Base-by-base conservation (phyloP, 2,797 vertebrate genomes). In the Enteromius argenteus region DNA sequence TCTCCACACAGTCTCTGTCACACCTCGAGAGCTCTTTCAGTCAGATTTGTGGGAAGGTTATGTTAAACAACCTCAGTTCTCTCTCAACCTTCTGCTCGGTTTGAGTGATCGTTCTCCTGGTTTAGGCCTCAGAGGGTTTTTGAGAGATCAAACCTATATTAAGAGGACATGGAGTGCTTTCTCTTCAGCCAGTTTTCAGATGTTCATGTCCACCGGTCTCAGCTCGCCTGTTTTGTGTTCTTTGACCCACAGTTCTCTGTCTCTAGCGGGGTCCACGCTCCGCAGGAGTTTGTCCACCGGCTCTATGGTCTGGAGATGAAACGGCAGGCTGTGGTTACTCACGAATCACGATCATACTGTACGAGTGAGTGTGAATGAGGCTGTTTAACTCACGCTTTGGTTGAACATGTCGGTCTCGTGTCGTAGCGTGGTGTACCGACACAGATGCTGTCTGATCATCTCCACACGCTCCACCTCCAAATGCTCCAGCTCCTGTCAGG, bases 391-490 rank as follows among this genome's bases (percentile, higher is more conserved):
- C 89, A 99, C 98, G 32, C 98, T 98, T 95, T 99, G 98, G 96
- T 99, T 99, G 95, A 99, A 99, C 98, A 99, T 99, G 93, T 99
- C 98, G 0, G 98, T 99, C 92, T 99, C 98, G 0, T 99, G 98
- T 49, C 98, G 94, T 53, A 99, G 94, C 80, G 98, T 98, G 0
- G 98, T 99, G 90, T 99, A 99, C 89, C 99, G 98, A 91, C 97
- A 96, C 85, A 99, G 96, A 1, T 99, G 97, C 80, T 99, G 98
- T 32, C 97, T 91, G 88, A 99, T 98, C 96, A 98, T 97, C 92
- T 99, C 98, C 72, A 99, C 96, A 42, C 98, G 94, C 92, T 99
- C 97, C 80, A 99, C 95, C 93, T 99, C 98, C 91, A 99, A 92
- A 77, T 97, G 95, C 91, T 99, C 98, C 89, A 99, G 95, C 89